phyloP scores from a whole-genome alignment of 2,113 vertebrate species.

The Cinclus mexicanus region DNA sequence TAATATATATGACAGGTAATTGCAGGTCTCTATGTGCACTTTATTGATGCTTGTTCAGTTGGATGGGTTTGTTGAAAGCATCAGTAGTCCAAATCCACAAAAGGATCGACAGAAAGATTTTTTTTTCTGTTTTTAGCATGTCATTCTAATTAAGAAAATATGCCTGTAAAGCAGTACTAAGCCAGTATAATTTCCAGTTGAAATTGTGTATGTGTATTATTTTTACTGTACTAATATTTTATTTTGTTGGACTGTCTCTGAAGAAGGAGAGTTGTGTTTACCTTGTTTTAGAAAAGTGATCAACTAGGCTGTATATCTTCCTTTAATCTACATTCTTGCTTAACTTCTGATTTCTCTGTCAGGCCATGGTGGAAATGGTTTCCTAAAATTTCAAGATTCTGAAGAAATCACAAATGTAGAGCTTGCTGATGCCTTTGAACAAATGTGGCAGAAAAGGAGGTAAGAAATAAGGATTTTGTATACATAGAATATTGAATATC shows the following conservation, averaged over 20 bases:
- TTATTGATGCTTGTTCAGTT: background rate
- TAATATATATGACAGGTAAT: constrained; percentile 96
- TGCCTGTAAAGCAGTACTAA: background rate
- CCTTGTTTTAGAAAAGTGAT: background rate
- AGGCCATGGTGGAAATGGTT: constrained; percentile 98
- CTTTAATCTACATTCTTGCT: background rate
- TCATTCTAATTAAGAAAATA: background rate
- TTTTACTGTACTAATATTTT: background rate
- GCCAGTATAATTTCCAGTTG: background rate
- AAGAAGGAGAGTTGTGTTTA: background rate
- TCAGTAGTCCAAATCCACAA: background rate
- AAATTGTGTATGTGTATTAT: background rate
- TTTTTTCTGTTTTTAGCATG: background rate
- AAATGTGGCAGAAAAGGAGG: constrained; percentile 99
- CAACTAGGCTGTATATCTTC: background rate
- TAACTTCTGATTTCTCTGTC: constrained; percentile 10
- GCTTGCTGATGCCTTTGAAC: constrained; percentile 96
- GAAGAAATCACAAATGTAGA: constrained; percentile 99
- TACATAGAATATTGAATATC: background rate
- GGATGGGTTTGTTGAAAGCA: background rate
- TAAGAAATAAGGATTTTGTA: constrained; percentile 45
- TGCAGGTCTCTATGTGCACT: background rate
- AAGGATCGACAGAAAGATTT: background rate
- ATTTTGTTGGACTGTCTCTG: background rate
- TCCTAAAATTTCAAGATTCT: constrained; percentile 98